Conservation (phyloP, 2,113 vertebrate genomes). For the Neolamprologus fasciatus region DNA sequence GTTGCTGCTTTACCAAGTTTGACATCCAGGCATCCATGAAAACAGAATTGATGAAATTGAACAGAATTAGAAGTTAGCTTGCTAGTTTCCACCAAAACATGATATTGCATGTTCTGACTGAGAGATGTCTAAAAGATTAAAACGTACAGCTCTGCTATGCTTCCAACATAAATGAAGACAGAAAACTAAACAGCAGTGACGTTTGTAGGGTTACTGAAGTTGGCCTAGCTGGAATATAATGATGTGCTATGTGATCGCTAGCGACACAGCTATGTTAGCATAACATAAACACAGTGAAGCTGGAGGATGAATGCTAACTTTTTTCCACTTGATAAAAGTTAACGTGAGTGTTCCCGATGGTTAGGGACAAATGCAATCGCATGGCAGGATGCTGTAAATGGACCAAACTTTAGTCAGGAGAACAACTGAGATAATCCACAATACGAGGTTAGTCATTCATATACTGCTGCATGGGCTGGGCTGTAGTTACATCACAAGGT, state of each 20-base stretch:
- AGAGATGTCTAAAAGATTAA: rapidly evolving
- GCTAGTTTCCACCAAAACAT: too few relatives aligned
- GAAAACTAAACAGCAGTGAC: too few relatives aligned
- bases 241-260: rapidly evolving
- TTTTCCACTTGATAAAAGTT: neutral
- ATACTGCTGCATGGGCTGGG: neutral
- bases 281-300: rapidly evolving
- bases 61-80: too few relatives aligned
- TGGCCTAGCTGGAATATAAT: neutral
- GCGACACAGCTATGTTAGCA: neutral
- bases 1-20: too few relatives aligned
- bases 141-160: rapidly evolving
- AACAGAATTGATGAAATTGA: too few relatives aligned
- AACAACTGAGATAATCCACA: neutral
- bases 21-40: too few relatives aligned
- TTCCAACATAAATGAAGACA: too few relatives aligned
- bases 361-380: rapidly evolving
- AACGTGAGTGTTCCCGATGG: rapidly evolving
- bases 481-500: rapidly evolving
- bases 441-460: rapidly evolving
- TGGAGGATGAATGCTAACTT: neutral
- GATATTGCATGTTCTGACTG: too few relatives aligned
- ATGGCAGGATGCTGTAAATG: neutral
- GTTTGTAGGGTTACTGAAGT: too few relatives aligned
- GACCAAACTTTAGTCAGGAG: neutral